A percentile compares a stretch with the other conserved stretches of the same genome.
Conservation (phyloP, 2,113 vertebrate genomes). For the Serilophus lunatus region DNA sequence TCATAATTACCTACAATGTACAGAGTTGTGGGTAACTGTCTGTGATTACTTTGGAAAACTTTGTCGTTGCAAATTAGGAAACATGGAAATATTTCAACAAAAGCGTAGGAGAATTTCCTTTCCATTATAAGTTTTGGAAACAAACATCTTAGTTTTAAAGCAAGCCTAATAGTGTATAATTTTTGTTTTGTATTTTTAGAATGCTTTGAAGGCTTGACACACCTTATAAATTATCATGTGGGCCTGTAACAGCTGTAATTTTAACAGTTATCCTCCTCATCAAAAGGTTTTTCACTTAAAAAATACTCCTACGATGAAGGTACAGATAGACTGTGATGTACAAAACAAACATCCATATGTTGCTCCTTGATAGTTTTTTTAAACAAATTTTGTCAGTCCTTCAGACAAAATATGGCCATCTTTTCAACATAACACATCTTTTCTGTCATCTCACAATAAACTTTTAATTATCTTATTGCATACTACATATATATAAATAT, state of each 20-base stretch:
- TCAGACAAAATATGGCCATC: not conserved
- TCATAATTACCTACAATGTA: not conserved
- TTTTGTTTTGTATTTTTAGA: slow-evolving; percentile 38
- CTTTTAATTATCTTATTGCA: not conserved
- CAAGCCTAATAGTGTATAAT: not conserved
- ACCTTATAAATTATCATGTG: slow-evolving; percentile 5
- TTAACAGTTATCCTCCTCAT: not conserved
- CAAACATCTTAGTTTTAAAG: slow-evolving; percentile 1
- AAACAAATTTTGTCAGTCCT: not conserved
- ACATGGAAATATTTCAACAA: not conserved
- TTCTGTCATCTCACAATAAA: not conserved
- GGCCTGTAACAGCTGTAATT: not conserved
- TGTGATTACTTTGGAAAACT: not conserved
- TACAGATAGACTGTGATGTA: not conserved
- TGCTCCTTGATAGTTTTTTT: not conserved
- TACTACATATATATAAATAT: not conserved
- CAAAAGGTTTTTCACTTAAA: not conserved
- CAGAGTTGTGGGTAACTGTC: not conserved
- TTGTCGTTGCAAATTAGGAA: not conserved
- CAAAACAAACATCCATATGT: not conserved
- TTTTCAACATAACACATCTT: not conserved
- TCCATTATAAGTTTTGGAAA: slow-evolving; percentile 28
- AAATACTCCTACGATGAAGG: not conserved
- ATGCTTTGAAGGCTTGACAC: slow-evolving; percentile 25
- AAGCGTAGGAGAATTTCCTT: not conserved